Conservation (phyloP, 2,113 vertebrate species). For the Xiphias gladius region DNA sequence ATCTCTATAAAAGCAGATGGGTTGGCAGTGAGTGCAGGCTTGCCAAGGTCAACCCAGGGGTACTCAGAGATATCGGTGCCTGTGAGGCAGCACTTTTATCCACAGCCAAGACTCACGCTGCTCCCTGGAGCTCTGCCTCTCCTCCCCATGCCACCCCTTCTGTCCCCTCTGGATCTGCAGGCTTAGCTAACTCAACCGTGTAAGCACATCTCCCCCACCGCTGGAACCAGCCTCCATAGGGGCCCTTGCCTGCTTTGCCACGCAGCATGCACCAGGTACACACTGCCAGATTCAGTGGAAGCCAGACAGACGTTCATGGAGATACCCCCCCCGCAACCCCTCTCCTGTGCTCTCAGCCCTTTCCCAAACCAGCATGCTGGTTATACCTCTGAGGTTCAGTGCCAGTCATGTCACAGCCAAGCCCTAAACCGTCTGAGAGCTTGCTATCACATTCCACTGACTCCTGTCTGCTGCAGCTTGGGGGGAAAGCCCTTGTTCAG, state of each 20-base stretch:
- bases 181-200: slow-evolving; percentile 82
- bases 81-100: slow-evolving; percentile 75
- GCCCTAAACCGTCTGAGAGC: slow-evolving; percentile 29
- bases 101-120: slow-evolving; percentile 70
- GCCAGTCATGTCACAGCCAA: slow-evolving; percentile 65
- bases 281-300: slow-evolving; percentile 67
- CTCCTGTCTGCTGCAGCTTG: slow-evolving; percentile 30
- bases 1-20: slow-evolving; percentile 57
- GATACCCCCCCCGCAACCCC: slow-evolving; percentile 55
- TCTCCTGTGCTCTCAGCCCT: slow-evolving; percentile 38
- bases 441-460: slow-evolving; percentile 48
- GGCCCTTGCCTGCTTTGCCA: slow-evolving; percentile 66
- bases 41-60: slow-evolving; percentile 80
- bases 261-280: slow-evolving; percentile 52
- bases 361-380: slow-evolving; percentile 51
- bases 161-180: slow-evolving; percentile 75
- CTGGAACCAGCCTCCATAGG: slow-evolving; percentile 67
- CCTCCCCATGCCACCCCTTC: slow-evolving; percentile 58
- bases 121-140: slow-evolving; percentile 73
- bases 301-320: slow-evolving; percentile 66
- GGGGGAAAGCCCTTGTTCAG: slow-evolving; percentile 46
- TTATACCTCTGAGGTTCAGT: slow-evolving; percentile 60
- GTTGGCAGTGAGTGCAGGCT: slow-evolving; percentile 47
- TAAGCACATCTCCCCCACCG: slow-evolving; percentile 72
- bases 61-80: slow-evolving; percentile 71